Conservation (phyloP, 2,888 invertebrate genomes). For the Vanessa cardui region DNA sequence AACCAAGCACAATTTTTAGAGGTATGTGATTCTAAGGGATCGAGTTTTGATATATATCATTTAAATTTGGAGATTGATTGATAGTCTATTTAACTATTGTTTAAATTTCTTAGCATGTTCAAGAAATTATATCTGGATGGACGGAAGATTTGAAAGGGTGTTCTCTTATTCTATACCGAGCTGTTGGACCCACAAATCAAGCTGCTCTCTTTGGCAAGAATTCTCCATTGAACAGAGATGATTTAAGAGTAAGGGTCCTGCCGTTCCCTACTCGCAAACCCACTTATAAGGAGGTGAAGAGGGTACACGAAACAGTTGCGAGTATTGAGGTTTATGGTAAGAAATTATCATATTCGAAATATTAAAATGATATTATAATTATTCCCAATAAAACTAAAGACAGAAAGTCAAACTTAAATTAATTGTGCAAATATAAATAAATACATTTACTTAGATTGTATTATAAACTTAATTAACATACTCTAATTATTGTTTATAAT, state of each 20-base stretch:
- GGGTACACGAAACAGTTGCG: constrained; percentile 87
- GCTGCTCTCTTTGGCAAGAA: constrained; percentile 89
- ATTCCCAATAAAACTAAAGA: too few relatives aligned
- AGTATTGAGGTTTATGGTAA: constrained; percentile 86
- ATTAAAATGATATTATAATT: too few relatives aligned
- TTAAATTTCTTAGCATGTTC: constrained; percentile 85
- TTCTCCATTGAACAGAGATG: constrained; percentile 85
- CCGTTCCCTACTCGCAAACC: constrained; percentile 93
- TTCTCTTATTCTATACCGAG: constrained; percentile 88
- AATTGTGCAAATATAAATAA: too few relatives aligned
- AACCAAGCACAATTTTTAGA: constrained; percentile 89
- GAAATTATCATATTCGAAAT: constrained; percentile 31
- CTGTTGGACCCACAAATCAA: constrained; percentile 88
- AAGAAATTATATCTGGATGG: constrained; percentile 88
- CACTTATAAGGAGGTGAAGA: constrained; percentile 89
- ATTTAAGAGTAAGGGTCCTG: constrained; percentile 85
- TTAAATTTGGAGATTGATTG: too few relatives aligned
- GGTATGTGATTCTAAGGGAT: constrained; percentile 64
- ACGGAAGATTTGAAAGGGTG: constrained; percentile 84
- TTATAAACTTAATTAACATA: too few relatives aligned
- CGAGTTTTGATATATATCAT: background rate
- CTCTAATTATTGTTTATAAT: too few relatives aligned
- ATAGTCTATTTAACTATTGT: too few relatives aligned
- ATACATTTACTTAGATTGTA: too few relatives aligned
- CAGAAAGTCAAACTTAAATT: too few relatives aligned